Conservation (phyloP, 2,113 vertebrate species). For the Stercorarius parasiticus region DNA sequence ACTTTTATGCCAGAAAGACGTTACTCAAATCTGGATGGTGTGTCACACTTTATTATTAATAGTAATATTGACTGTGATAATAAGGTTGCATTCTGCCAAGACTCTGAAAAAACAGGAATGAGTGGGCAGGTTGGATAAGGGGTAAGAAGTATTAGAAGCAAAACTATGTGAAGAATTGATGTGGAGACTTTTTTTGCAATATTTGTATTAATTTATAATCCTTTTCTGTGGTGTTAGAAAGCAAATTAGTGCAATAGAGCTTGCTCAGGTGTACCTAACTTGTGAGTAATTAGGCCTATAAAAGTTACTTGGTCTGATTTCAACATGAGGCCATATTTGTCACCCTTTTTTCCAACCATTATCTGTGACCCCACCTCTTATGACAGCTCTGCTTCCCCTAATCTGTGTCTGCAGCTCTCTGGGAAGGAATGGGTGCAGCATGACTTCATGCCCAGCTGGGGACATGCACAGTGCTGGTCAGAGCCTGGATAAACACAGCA, state of each 20-base stretch:
- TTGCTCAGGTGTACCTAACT: not conserved
- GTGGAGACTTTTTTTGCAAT: not conserved
- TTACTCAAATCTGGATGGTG: not conserved
- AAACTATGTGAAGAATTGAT: not conserved
- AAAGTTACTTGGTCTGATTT: not conserved
- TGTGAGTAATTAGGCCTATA: accelerated
- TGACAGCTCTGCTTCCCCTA: not conserved
- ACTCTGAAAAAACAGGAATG: not conserved
- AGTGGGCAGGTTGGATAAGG: not conserved
- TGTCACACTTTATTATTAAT: not conserved
- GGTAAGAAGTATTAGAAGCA: not conserved
- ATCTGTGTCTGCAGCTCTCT: not conserved
- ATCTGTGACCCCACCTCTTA: not conserved
- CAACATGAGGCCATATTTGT: not conserved
- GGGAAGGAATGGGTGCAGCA: not conserved
- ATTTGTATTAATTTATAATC: not conserved
- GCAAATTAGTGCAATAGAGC: not conserved
- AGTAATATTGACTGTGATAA: not conserved
- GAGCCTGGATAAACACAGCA: not conserved
- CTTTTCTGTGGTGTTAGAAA: not conserved
- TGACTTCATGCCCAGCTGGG: not conserved
- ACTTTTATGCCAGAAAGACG: not conserved
- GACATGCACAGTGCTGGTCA: not conserved
- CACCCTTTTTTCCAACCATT: not conserved
- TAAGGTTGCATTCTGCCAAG: not conserved